Evolutionary conservation across 2,797 vertebrate species (phyloP).

Genomic region (Gila robusta): DNA sequence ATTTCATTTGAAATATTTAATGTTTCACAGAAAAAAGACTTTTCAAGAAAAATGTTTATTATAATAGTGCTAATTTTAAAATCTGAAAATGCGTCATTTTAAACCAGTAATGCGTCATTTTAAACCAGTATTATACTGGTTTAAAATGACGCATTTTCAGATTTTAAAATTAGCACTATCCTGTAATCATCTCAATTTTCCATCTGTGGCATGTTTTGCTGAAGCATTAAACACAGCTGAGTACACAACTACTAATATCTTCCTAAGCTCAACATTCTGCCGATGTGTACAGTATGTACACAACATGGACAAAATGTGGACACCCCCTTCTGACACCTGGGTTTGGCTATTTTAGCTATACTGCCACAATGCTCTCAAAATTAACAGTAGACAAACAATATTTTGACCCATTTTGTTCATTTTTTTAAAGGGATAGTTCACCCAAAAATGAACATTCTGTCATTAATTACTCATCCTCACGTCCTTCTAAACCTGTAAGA

Average conservation of each 20-base stretch:
- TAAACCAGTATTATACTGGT: no score
- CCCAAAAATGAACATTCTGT: no score
- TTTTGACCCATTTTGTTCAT: background rate
- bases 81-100: no score
- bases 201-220: conserved; percentile 35
- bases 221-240: conserved; percentile 22
- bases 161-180: conserved; percentile 1
- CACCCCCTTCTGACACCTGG: background rate
- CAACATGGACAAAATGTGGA: background rate
- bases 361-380: background rate
- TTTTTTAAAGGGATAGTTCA: no score
- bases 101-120: no score
- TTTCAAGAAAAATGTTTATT: no score
- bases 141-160: background rate
- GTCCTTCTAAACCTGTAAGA: no score
- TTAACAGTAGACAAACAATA: background rate
- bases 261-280: conserved; percentile 12
- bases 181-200: conserved; percentile 16
- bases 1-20: background rate
- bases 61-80: no score
- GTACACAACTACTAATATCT: background rate
- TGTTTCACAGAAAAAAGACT: background rate
- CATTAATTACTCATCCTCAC: no score
- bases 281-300: background rate
- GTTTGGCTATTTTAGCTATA: background rate